These are phyloP conservation scores for Pholis gunnellus DNA, from an alignment of 2,113 vertebrate species.

Conservation along the genomic window DNA sequence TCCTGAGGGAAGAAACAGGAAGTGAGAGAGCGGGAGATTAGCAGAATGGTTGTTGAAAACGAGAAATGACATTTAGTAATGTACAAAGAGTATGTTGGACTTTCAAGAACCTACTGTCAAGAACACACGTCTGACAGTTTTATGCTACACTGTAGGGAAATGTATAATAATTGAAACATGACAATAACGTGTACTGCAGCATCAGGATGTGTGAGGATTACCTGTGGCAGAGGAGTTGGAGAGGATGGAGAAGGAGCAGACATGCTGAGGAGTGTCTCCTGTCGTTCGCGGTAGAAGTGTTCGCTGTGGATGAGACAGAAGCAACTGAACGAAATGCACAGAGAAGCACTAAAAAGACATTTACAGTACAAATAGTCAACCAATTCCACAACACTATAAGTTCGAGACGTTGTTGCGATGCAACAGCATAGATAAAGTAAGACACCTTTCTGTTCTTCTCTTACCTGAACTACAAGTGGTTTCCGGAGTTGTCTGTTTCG, in stretches of 20 bases:
- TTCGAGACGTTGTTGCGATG: neutral
- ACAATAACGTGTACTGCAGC: neutral
- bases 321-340: neutral
- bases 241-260: slow-evolving; percentile 97
- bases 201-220: slow-evolving; percentile 62
- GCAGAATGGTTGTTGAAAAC: slow-evolving; percentile 7
- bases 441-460: slow-evolving; percentile 17
- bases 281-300: slow-evolving; percentile 94
- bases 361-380: neutral
- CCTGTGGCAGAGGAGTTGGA: slow-evolving; percentile 95
- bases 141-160: neutral
- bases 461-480: slow-evolving; percentile 96
- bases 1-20: slow-evolving; percentile 76
- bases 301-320: slow-evolving; percentile 81
- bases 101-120: neutral
- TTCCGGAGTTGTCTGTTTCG: slow-evolving; percentile 93
- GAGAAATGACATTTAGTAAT: neutral
- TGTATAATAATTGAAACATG: neutral
- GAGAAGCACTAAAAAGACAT: neutral
- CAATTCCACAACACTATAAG: neutral
- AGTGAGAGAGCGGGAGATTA: slow-evolving; percentile 34
- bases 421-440: neutral
- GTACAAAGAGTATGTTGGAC: neutral
- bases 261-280: slow-evolving; percentile 92
- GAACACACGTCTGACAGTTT: neutral